phyloP scores from a whole-genome alignment of 2,113 vertebrate species.

The Isurus oxyrinchus region DNA sequence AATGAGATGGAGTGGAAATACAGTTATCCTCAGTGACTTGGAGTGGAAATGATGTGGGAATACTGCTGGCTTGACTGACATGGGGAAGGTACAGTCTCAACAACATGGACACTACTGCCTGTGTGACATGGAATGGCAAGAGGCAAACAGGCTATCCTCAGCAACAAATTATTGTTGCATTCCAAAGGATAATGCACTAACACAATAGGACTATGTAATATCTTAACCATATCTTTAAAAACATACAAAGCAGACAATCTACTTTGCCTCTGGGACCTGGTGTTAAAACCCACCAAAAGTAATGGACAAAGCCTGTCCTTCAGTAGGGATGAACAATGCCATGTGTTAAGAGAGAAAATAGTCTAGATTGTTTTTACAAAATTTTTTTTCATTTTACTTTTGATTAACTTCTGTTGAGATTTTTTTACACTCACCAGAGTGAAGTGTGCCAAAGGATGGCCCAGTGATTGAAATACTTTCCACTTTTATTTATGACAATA shows the following conservation, averaged over 20 bases:
- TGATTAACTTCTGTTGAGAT: too few relatives aligned
- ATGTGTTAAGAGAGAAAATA: background rate
- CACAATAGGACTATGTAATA: background rate
- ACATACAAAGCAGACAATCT: background rate
- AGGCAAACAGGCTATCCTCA: too few relatives aligned
- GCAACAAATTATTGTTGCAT: too few relatives aligned
- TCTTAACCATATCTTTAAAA: background rate
- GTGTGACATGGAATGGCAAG: too few relatives aligned
- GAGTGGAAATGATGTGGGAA: background rate
- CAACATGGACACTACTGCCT: too few relatives aligned
- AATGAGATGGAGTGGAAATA: background rate
- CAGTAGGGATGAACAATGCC: background rate
- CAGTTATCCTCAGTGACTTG: background rate
- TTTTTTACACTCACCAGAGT: too few relatives aligned
- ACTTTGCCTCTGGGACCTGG: background rate
- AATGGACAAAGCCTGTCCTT: background rate
- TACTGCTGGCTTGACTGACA: background rate
- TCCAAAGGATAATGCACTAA: too few relatives aligned
- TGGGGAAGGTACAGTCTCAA: too few relatives aligned
- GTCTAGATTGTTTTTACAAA: background rate
- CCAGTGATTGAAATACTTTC: too few relatives aligned
- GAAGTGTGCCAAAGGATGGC: too few relatives aligned
- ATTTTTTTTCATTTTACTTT: background rate
- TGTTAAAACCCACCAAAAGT: background rate
- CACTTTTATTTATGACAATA: too few relatives aligned